Conservation (phyloP, 2,888 invertebrate species). For the Drosophila aldrichi region DNA sequence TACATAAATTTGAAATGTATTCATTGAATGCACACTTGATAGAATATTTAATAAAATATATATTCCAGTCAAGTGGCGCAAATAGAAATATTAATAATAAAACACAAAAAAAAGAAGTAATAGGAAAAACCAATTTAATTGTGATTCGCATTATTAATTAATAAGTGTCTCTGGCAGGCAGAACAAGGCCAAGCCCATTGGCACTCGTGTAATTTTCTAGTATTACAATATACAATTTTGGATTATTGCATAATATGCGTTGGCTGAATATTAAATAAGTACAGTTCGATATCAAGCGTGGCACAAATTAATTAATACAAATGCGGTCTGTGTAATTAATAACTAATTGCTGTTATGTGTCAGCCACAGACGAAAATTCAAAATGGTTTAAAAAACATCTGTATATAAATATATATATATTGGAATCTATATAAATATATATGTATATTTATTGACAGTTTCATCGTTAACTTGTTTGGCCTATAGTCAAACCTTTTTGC, state of each 20-base stretch:
- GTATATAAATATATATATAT: not conserved
- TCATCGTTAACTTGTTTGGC: conserved; percentile 17
- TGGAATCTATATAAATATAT: not conserved
- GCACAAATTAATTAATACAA: conserved; percentile 56
- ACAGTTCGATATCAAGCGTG: conserved; percentile 15
- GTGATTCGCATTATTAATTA: conserved; percentile 38
- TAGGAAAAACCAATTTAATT: conserved; percentile 4
- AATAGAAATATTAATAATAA: conserved; percentile 1
- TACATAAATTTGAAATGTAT: no score
- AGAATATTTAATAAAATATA: conserved; percentile 1
- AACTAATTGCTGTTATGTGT: conserved; percentile 58
- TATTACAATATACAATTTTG: conserved; percentile 36
- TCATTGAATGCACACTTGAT: not conserved
- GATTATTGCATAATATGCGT: conserved; percentile 23
- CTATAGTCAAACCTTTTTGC: conserved; percentile 6
- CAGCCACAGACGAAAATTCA: conserved; percentile 31
- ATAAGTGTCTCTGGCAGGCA: conserved; percentile 36
- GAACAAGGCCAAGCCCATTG: not conserved
- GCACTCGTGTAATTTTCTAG: conserved; percentile 15
- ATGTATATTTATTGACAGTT: conserved; percentile 26
- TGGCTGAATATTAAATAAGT: conserved; percentile 37
- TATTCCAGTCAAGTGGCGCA: not conserved
- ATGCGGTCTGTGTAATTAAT: conserved; percentile 67
- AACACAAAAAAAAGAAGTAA: not conserved
- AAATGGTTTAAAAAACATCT: conserved; percentile 18